Percentiles rank a stretch among this genome's conserved stretches.
Conservation (phyloP, 2,113 vertebrate species). For the Tragelaphus imberbis region DNA sequence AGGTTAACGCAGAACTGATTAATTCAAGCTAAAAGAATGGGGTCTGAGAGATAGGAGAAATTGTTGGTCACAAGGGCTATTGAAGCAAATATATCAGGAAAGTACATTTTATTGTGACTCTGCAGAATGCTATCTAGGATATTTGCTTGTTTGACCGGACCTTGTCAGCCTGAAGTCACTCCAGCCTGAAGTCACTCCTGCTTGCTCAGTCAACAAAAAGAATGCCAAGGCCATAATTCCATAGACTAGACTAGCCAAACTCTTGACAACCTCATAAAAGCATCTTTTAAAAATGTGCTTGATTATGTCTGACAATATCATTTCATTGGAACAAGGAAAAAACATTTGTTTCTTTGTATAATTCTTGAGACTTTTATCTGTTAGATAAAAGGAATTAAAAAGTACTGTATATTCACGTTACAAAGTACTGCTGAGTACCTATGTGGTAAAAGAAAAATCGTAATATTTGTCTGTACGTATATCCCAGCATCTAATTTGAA, state of each 20-base stretch:
- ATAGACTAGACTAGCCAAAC: neutral
- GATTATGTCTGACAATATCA: neutral
- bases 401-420: neutral
- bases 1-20: neutral
- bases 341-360: neutral
- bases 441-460: neutral
- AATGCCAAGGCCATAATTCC: neutral
- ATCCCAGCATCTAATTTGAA: neutral
- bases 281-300: neutral
- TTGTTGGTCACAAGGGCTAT: neutral
- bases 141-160: neutral
- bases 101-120: neutral
- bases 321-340: neutral
- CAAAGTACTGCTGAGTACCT: neutral
- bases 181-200: neutral
- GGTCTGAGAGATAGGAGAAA: neutral
- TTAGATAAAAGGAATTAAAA: neutral
- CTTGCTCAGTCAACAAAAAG: neutral
- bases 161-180: neutral
- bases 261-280: neutral
- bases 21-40: neutral
- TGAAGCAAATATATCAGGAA: neutral
- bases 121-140: neutral
- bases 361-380: neutral
- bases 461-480: neutral